Conservation (phyloP, 2,113 vertebrate genomes). For the Garra rufa region DNA sequence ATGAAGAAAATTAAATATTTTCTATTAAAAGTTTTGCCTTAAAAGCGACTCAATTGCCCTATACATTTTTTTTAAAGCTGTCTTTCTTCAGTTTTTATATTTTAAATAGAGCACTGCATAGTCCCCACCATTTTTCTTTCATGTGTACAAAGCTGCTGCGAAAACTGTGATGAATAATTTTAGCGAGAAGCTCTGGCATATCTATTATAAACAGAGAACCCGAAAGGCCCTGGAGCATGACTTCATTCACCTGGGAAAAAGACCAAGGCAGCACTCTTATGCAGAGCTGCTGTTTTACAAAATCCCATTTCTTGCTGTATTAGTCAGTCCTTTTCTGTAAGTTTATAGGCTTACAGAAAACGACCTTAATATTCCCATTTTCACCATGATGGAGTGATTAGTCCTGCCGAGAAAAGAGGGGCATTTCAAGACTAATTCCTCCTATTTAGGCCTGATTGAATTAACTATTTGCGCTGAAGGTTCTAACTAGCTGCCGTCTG, state of each 20-base stretch:
- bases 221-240: conserved; percentile 38
- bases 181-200: conserved; percentile 34
- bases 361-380: conserved; percentile 17
- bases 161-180: conserved; percentile 41
- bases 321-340: conserved; percentile 26
- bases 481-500: conserved; percentile 1
- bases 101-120: conserved; percentile 13
- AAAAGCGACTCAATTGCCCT: not conserved
- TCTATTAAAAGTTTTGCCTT: not conserved
- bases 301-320: conserved; percentile 44
- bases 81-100: not conserved
- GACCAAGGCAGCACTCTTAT: conserved; percentile 30
- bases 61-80: not conserved
- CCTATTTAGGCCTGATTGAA: conserved; percentile 2
- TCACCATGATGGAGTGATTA: conserved; percentile 14
- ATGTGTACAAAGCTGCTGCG: conserved; percentile 31
- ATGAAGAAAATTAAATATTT: not conserved
- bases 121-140: not conserved
- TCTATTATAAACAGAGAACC: conserved; percentile 44
- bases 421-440: not conserved
- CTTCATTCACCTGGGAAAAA: conserved; percentile 49
- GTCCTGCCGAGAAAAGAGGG: not conserved
- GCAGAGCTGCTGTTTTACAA: conserved; percentile 35
- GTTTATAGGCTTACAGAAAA: conserved; percentile 2
- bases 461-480: not conserved